Evolutionary conservation across 2,113 vertebrate genomes (phyloP), one percentile per base, ranked within the genome.

Genomic region (Urocolius indicus): DNA sequence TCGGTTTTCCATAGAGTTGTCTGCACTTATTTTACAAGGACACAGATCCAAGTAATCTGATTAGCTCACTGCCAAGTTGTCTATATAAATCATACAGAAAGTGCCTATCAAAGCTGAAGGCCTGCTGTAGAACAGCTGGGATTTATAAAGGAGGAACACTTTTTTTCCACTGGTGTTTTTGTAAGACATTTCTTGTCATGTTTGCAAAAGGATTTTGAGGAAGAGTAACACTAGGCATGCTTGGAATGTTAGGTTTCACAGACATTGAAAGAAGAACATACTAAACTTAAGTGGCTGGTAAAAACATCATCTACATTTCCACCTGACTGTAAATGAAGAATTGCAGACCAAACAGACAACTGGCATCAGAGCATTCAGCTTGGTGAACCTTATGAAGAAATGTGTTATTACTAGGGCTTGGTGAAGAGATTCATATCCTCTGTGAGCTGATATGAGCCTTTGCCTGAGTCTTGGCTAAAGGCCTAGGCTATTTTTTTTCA

Each of bases 31-130:
- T 73, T 66, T 63, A 41, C 65, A 84, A 22, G 55, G 43, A 73
- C 46, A 76, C 23, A 80, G 30, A 90, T 87, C 68, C 71, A 80
- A 94, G 51, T 26, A 84, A 46, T 69, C 67, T 52, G 63, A 88
- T 71, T 52, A 94, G 43, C 59, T 95, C 69, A 88, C 57, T 92
- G 94, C 84, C 94, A 94, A 52, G 26, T 22, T 90, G 82, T 87
- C 92, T 76, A 2, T 46, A 27, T 85, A 78, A 89, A 65, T 86
- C 36, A 51, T 72, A 45, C 19, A 61, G 48, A 91, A 87, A 71
- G 30, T 59, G 11, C 5, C 6, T 89, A 24, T 81, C 19, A 61
- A 66, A 90, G n/a, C 30, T 79, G 58, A 73, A 66, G 43, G 16
- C 18, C 34, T 76, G 38, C 32, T 80, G 43, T 52, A 93, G 55